Conservation (phyloP, 2,888 invertebrate species). For the Anaspis maculata region DNA sequence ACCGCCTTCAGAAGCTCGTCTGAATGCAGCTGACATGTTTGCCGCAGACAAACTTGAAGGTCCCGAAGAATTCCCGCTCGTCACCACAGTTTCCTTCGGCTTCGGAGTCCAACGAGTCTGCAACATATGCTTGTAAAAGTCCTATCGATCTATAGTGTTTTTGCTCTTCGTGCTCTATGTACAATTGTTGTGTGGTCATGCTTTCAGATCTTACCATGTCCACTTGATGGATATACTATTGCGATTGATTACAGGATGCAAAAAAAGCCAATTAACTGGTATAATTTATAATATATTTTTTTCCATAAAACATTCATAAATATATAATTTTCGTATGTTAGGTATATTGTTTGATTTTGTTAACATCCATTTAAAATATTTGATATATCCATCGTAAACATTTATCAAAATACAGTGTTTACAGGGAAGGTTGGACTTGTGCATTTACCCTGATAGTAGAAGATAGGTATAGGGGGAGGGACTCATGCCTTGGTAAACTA, state of each 20-base stretch:
- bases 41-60: slow-evolving; percentile 50
- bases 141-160: no score
- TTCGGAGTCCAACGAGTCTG: not conserved
- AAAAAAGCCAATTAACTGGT: slow-evolving; percentile 4
- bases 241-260: no score
- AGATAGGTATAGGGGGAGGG: not conserved
- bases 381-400: slow-evolving; percentile 22
- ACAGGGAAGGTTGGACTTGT: slow-evolving; percentile 20
- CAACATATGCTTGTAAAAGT: no score
- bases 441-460: slow-evolving; percentile 24
- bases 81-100: slow-evolving; percentile 41
- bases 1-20: slow-evolving; percentile 77
- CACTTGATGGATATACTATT: no score
- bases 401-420: slow-evolving; percentile 28
- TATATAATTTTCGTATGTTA: slow-evolving; percentile 21
- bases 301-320: slow-evolving; percentile 23
- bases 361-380: slow-evolving; percentile 11
- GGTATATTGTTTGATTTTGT: slow-evolving; percentile 8
- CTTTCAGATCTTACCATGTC: no score
- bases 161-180: no score
- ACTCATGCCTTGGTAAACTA: not conserved
- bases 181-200: no score
- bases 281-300: slow-evolving; percentile 11
- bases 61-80: slow-evolving; percentile 45
- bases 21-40: slow-evolving; percentile 50